These are phyloP conservation scores for Dascillus cervinus DNA, from an alignment of 2,888 invertebrate species.

Conservation along the genomic window DNA sequence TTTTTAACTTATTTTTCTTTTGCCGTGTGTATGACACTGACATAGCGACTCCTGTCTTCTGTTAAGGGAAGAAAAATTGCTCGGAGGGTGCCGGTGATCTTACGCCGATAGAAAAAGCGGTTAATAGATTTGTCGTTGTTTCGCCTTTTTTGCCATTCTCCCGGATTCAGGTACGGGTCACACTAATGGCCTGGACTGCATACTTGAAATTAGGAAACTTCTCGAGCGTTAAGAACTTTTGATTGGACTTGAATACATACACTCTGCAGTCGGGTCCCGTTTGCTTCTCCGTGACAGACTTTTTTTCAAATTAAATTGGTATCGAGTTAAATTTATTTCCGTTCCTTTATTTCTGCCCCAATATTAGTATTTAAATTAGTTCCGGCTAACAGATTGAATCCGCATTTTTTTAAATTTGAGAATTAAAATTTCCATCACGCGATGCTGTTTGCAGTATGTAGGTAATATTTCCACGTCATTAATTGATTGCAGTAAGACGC, in stretches of 20 bases:
- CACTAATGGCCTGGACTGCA: conserved; percentile 18
- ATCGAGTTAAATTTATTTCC: no score
- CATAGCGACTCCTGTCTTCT: conserved; percentile 16
- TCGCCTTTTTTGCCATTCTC: neutral
- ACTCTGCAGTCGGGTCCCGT: conserved; percentile 13
- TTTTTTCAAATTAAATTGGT: no score
- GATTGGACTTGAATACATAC: conserved; percentile 22
- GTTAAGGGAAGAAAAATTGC: conserved; percentile 15
- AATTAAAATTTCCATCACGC: no score
- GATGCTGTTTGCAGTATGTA: no score
- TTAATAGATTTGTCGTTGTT: conserved; percentile 18
- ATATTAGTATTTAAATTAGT: no score
- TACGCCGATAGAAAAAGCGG: conserved; percentile 15
- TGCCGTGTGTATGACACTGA: conserved; percentile 15
- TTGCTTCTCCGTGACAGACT: no score
- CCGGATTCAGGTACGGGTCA: conserved; percentile 6
- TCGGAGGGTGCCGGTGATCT: conserved; percentile 13
- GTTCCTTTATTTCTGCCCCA: no score
- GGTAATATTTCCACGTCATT: no score
- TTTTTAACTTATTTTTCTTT: conserved; percentile 13
- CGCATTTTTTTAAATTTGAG: no score
- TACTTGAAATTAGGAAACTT: conserved; percentile 23
- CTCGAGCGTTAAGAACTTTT: conserved; percentile 22
- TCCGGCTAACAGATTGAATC: no score
- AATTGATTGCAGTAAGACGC: no score